phyloP scores from a whole-genome alignment of 2,888 invertebrate species.

The Mantis religiosa region DNA sequence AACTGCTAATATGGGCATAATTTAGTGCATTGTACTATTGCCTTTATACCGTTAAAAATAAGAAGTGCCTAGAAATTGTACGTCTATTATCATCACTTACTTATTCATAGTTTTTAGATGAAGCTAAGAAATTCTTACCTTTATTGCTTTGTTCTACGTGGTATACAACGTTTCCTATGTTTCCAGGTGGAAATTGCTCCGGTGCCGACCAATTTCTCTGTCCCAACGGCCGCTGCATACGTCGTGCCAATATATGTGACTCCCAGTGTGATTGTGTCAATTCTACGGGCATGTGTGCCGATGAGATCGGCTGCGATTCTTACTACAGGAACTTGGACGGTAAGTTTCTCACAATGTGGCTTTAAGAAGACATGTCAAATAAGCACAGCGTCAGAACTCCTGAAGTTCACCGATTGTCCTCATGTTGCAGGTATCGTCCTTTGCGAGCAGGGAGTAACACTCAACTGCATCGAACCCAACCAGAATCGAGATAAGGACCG shows the following conservation, averaged over 20 bases:
- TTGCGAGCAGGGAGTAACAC: not conserved
- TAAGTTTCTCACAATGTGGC: conserved; percentile 25
- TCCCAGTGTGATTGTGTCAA: conserved; percentile 46
- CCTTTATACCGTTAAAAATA: no score
- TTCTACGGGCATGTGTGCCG: conserved; percentile 39
- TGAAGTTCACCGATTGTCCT: not conserved
- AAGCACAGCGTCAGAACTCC: no score
- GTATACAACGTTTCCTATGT: not conserved
- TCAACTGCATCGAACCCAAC: conserved; percentile 27
- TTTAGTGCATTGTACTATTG: no score
- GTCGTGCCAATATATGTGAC: conserved; percentile 45
- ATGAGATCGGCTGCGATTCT: conserved; percentile 42
- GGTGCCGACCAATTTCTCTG: conserved; percentile 41
- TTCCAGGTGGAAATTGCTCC: conserved; percentile 37
- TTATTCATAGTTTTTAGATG: no score
- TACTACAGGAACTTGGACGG: conserved; percentile 35
- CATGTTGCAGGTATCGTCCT: conserved; percentile 10
- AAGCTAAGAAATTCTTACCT: no score
- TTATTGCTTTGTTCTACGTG: no score
- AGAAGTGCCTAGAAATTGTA: no score
- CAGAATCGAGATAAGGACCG: conserved; percentile 34
- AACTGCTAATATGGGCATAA: no score
- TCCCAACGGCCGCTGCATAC: conserved; percentile 45
- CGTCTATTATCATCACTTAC: no score
- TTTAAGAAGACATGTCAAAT: not conserved